Evolutionary conservation across 2,797 vertebrate species (phyloP).

Genomic region (Allobates femoralis): DNA sequence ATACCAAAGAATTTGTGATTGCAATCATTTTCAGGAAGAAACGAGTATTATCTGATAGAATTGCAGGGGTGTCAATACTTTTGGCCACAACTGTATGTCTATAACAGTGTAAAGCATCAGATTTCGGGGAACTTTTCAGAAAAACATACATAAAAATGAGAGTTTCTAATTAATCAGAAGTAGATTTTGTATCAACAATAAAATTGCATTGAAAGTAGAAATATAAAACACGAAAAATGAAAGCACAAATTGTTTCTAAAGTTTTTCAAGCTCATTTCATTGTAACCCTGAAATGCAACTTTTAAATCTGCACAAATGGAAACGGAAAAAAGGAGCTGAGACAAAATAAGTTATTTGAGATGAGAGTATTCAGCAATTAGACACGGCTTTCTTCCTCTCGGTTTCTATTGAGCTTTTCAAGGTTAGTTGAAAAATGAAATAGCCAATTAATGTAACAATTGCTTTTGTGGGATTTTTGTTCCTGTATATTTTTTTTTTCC

Average conservation of each 20-base stretch:
- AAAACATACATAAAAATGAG: background rate
- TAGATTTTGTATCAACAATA: background rate
- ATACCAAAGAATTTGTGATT: too few species aligned
- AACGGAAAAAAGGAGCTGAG: conserved; percentile 26
- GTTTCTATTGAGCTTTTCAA: conserved; percentile 73
- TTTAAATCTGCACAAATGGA: conserved; percentile 20
- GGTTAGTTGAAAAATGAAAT: conserved; percentile 73
- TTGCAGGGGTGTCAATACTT: too few species aligned
- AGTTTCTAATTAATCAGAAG: too few species aligned
- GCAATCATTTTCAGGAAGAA: too few species aligned
- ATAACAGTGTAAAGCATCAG: background rate
- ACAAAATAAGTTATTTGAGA: conserved; percentile 41
- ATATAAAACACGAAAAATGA: background rate
- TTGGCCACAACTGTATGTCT: too few species aligned
- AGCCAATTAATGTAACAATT: conserved; percentile 70
- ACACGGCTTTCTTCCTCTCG: conserved; percentile 65
- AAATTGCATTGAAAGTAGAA: background rate
- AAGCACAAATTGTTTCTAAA: background rate
- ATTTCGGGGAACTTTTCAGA: background rate
- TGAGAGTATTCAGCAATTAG: conserved; percentile 71
- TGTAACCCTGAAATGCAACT: background rate
- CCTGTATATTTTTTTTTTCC: conserved; percentile 50
- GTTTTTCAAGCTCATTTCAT: background rate
- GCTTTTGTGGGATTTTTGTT: conserved; percentile 64
- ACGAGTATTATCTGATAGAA: too few species aligned